Conservation (phyloP, 2,888 invertebrate species). For the Formica aserva region DNA sequence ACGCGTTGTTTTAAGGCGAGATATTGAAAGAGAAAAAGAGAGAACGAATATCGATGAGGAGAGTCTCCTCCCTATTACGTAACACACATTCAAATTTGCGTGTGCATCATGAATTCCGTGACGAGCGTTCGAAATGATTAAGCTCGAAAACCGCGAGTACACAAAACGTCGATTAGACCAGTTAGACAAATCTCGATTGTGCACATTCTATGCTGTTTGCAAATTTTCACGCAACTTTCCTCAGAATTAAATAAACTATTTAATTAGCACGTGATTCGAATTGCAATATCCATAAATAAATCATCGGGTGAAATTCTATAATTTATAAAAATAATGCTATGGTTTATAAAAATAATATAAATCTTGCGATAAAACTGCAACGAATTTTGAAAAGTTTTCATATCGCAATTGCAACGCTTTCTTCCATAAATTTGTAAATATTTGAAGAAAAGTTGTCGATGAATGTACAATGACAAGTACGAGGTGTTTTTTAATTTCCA, state of each 20-base stretch:
- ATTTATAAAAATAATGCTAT: neutral
- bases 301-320: neutral
- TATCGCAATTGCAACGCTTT: neutral
- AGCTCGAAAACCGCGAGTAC: neutral
- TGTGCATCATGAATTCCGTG: conserved; percentile 17
- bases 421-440: neutral
- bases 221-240: neutral
- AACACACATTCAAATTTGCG: conserved; percentile 21
- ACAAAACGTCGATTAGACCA: neutral
- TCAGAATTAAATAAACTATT: neutral
- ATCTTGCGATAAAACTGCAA: neutral
- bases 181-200: neutral
- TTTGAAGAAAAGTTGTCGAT: neutral
- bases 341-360: neutral
- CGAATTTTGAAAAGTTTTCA: neutral
- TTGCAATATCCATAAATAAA: neutral
- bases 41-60: neutral
- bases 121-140: conserved; percentile 5
- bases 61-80: conserved; percentile 22
- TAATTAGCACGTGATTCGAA: neutral
- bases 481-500: neutral
- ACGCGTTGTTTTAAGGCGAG: conserved; percentile 53
- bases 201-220: neutral
- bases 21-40: conserved; percentile 7
- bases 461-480: neutral